phyloP scores from a whole-genome alignment of 1,140 invertebrate genomes.

The Drosophila cardini region DNA sequence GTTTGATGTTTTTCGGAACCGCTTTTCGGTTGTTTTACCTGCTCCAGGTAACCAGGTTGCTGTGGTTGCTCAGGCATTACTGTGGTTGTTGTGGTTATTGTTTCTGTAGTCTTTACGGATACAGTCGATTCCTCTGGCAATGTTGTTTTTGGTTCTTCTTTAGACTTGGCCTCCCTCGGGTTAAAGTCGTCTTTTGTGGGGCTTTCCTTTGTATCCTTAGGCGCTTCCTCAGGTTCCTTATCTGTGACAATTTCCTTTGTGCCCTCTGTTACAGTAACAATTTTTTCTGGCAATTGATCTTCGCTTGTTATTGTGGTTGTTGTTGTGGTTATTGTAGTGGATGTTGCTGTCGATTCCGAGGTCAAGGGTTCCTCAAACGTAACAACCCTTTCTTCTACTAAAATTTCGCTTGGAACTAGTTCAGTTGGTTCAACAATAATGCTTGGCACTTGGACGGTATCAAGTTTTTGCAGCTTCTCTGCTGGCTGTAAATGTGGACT shows the following conservation, averaged over 20 bases:
- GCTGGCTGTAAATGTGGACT: background rate
- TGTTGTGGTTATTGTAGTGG: constrained; percentile 52
- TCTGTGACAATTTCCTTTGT: background rate
- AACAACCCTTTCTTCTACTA: constrained; percentile 43
- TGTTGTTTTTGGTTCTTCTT: constrained; percentile 1
- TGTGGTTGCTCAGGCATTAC: constrained; percentile 35
- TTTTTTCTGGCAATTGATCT: constrained; percentile 29
- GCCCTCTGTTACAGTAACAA: constrained; percentile 24
- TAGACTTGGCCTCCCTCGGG: background rate
- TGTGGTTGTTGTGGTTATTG: constrained; percentile 32
- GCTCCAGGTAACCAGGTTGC: constrained; percentile 46
- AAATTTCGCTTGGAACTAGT: background rate
- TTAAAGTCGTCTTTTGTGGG: background rate
- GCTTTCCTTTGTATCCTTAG: background rate
- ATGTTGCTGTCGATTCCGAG: constrained; percentile 55
- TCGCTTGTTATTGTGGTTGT: constrained; percentile 49
- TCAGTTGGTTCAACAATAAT: constrained; percentile 14
- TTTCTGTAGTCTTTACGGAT: constrained; percentile 17
- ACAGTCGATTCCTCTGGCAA: constrained; percentile 1
- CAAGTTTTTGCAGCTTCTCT: constrained; percentile 24
- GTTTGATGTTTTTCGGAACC: constrained; percentile 52
- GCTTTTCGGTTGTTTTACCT: background rate
- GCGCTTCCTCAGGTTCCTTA: background rate
- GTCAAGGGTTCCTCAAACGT: constrained; percentile 58
- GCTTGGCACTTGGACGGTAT: constrained; percentile 15